Evolutionary conservation across 2,113 vertebrate genomes (phyloP).

Genomic region (Hemiscyllium ocellatum): DNA sequence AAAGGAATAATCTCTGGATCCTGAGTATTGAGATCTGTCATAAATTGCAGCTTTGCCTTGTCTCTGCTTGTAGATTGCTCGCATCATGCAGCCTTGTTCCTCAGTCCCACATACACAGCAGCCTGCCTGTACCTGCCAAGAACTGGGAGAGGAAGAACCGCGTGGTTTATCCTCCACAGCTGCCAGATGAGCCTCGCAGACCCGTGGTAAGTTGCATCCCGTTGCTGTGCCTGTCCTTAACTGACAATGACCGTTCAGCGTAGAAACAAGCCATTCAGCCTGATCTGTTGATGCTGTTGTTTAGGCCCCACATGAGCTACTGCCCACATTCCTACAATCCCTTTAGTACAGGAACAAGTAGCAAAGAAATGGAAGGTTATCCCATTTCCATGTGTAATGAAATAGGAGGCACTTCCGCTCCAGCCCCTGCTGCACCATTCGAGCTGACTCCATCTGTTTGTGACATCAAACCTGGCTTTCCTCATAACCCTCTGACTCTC

Average conservation of each 20-base stretch:
- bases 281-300: neutral
- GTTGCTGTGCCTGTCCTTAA: neutral
- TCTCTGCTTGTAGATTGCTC: conserved; percentile 55
- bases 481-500: too few species aligned
- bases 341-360: neutral
- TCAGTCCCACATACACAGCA: conserved; percentile 67
- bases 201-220: conserved; percentile 69
- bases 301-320: neutral
- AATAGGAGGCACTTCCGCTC: too few species aligned
- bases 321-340: neutral
- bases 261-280: neutral
- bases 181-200: conserved; percentile 72
- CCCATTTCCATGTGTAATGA: neutral
- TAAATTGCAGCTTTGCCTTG: neutral
- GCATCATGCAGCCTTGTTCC: conserved; percentile 43
- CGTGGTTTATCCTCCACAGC: conserved; percentile 74
- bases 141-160: conserved; percentile 81
- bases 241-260: neutral
- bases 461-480: too few species aligned
- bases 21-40: too few species aligned
- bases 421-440: too few species aligned
- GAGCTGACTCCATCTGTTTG: too few species aligned
- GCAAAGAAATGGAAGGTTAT: neutral
- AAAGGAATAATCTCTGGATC: neutral
- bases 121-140: conserved; percentile 50